phyloP scores from a whole-genome alignment of 2,113 vertebrate genomes.

The Oreotrochilus melanogaster region DNA sequence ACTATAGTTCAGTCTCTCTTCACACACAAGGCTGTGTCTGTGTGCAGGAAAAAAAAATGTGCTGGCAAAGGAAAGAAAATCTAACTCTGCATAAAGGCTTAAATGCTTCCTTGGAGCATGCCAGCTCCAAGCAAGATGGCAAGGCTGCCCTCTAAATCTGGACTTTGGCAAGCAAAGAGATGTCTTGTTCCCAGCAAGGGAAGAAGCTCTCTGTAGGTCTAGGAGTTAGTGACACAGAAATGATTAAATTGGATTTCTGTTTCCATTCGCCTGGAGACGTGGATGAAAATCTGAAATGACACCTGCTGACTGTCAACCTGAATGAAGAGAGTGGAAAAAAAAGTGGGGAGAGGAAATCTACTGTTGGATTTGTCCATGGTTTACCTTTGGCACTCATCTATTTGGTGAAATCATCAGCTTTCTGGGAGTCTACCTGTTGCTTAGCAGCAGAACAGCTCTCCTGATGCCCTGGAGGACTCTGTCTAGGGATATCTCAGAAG shows the following conservation, averaged over 20 bases:
- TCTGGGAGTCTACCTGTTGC: conserved; percentile 14
- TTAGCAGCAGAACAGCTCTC: conserved; percentile 41
- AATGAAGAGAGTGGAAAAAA: not conserved
- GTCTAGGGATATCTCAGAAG: not conserved
- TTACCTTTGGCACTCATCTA: not conserved
- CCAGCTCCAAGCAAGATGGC: not conserved
- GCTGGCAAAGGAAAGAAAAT: not conserved
- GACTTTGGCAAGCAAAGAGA: not conserved
- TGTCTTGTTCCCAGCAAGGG: not conserved
- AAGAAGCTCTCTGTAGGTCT: not conserved
- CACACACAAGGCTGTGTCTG: not conserved
- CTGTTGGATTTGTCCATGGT: not conserved
- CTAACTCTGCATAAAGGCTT: not conserved
- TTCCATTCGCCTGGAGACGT: not conserved
- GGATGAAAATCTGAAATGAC: not conserved
- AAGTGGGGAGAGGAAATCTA: not conserved
- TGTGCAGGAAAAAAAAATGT: not conserved
- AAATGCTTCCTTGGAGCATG: not conserved
- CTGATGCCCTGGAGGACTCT: not conserved
- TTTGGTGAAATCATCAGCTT: conserved; percentile 18
- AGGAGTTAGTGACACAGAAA: not conserved
- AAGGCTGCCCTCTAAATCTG: not conserved
- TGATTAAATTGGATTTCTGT: not conserved
- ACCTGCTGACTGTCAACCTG: not conserved
- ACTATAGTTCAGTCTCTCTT: not conserved